Evolutionary conservation across 2,113 vertebrate genomes (phyloP), one percentile per base, ranked within the genome.

Genomic region (Pogonocichla stellata): DNA sequence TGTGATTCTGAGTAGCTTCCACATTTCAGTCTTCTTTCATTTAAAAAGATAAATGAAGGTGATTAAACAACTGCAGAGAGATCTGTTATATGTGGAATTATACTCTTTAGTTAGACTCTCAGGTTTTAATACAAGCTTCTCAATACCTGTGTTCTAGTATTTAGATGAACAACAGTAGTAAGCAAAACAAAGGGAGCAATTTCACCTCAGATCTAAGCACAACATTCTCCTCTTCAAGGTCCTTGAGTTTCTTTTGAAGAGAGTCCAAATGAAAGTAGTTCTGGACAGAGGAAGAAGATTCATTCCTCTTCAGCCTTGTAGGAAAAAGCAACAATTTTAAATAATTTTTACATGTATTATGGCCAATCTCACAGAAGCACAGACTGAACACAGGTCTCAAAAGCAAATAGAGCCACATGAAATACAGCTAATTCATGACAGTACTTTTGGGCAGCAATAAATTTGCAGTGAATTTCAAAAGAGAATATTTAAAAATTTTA

Each of bases 221-320:
- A 51, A 99, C 98, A 15, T 99, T 99, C 96, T 99, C 99, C 82
- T 99, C 99, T 93, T 99, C 99, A 20, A 99, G 98, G 93, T 99
- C 99, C 97, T 99, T 99, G 57, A 99, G 98, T 94, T 99, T 99
- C 98, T 99, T 99, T 83, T 99, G 99, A 88, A 99, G 98, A 12
- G 99, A 99, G 92, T 99, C 99, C 97, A 99, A 91, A 43, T 99
- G 99, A 93, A 99, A 99, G 96, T 98, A 98, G 74, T 97, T 98
- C 95, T 99, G 99, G 70, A 98, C 97, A 0, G 98, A 98, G 86
- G 98, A 98, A 12, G 96, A 98, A 3, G 98, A 98, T 90, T 99
- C 99, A 90, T 98, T 99, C 51, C 98, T 98, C 91, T 98, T 99
- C 86, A 99, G 88, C 83, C 99, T 99, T 96, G 48, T 36, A 88